Evolutionary conservation across 2,113 vertebrate genomes (phyloP).

Genomic region (Lampris megalopsis): DNA sequence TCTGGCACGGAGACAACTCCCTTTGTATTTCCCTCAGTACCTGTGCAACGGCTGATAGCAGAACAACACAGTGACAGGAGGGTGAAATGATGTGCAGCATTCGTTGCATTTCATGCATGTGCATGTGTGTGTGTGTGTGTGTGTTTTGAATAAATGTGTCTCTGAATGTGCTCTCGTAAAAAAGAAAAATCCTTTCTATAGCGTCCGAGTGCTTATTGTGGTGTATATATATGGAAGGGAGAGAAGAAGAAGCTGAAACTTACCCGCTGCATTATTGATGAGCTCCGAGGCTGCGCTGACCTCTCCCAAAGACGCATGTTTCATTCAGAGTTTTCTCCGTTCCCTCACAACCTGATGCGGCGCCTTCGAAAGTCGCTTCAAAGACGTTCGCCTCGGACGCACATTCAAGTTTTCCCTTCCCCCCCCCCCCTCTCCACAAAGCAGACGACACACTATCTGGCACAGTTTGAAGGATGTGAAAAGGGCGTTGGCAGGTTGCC

Average conservation of each 20-base stretch:
- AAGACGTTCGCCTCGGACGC: slow-evolving; percentile 10
- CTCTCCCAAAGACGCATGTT: slow-evolving; percentile 23
- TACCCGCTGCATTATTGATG: slow-evolving; percentile 19
- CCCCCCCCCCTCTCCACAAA: slow-evolving; percentile 28
- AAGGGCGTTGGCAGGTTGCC: slow-evolving; percentile 74
- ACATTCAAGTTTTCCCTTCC: slow-evolving; percentile 13
- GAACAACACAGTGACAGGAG: slow-evolving; percentile 26
- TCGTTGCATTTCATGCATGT: slow-evolving; percentile 8
- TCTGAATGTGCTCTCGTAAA: slow-evolving; percentile 12
- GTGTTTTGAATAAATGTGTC: not conserved
- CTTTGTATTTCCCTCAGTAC: slow-evolving; percentile 31
- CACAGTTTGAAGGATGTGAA: slow-evolving; percentile 49
- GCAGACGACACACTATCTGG: slow-evolving; percentile 32
- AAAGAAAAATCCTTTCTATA: slow-evolving; percentile 17
- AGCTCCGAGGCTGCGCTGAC: slow-evolving; percentile 16
- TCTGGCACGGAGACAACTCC: slow-evolving; percentile 24
- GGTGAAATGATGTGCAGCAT: slow-evolving; percentile 31
- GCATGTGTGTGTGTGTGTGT: slow-evolving; percentile 15
- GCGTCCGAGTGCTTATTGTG: not conserved
- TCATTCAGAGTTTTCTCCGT: slow-evolving; percentile 28
- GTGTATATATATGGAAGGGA: slow-evolving; percentile 10
- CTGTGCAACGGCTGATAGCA: slow-evolving; percentile 53
- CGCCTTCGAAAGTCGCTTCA: slow-evolving; percentile 11
- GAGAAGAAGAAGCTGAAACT: slow-evolving; percentile 6
- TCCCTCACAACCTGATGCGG: not conserved